phyloP scores from a whole-genome alignment of 2,113 vertebrate species.

The Urocolius indicus region DNA sequence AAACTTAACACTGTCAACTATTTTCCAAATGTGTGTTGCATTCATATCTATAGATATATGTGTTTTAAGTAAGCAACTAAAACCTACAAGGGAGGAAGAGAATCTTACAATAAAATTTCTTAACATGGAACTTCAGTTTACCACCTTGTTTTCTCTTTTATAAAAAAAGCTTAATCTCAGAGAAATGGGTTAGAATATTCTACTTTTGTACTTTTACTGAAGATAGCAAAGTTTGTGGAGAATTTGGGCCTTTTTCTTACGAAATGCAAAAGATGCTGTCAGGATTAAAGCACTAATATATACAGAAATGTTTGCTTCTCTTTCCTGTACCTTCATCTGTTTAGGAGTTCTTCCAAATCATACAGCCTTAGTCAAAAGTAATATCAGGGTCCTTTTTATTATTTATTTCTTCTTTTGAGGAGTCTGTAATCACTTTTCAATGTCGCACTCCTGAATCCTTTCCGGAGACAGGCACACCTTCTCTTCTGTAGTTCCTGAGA shows the following conservation, averaged over 20 bases:
- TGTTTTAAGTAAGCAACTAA: background rate
- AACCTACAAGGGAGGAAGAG: background rate
- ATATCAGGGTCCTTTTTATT: background rate
- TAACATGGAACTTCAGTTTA: background rate
- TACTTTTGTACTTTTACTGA: background rate
- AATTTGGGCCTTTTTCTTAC: background rate
- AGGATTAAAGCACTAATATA: conserved; percentile 8
- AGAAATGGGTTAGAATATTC: background rate
- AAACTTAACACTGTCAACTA: background rate
- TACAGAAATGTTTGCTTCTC: background rate
- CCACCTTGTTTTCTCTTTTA: background rate
- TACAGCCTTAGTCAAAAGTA: background rate
- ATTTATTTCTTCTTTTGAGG: background rate
- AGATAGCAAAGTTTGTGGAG: background rate
- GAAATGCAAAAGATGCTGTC: background rate
- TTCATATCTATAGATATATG: background rate
- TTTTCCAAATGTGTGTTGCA: background rate
- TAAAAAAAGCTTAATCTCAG: background rate
- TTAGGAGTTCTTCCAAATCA: background rate
- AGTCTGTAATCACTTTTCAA: background rate
- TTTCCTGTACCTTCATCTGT: background rate
- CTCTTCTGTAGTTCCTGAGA: background rate
- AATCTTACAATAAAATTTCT: background rate
- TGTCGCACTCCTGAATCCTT: background rate
- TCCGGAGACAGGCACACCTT: background rate